These are phyloP conservation scores for Copidosoma aretas DNA, from an alignment of 2,888 invertebrate genomes.

Conservation along the genomic window DNA sequence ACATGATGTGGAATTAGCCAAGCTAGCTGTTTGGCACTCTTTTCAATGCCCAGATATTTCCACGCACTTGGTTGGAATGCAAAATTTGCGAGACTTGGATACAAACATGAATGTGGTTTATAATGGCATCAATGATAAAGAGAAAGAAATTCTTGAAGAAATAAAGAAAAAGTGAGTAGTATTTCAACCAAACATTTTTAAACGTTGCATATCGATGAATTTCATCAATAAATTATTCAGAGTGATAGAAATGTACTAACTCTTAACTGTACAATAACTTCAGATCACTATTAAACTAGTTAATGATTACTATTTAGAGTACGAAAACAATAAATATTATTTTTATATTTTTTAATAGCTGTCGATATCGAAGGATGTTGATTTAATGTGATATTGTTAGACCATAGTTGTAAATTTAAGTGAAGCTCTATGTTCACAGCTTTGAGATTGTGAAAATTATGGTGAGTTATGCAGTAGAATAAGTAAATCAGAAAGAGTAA, in stretches of 20 bases:
- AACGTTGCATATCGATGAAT: background rate
- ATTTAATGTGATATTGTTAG: slow-evolving; percentile 47
- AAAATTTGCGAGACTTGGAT: slow-evolving; percentile 68
- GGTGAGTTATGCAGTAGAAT: slow-evolving; percentile 10
- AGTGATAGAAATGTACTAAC: background rate
- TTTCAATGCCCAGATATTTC: slow-evolving; percentile 69
- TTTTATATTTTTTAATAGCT: slow-evolving; percentile 51
- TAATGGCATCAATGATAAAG: slow-evolving; percentile 72
- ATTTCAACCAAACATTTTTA: background rate
- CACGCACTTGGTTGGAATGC: slow-evolving; percentile 81
- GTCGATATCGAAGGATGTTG: slow-evolving; percentile 51
- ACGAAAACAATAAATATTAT: slow-evolving; percentile 23
- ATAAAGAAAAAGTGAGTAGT: slow-evolving; percentile 69
- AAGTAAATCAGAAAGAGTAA: background rate
- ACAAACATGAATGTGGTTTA: slow-evolving; percentile 71
- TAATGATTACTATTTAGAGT: slow-evolving; percentile 11
- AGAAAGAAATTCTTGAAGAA: slow-evolving; percentile 69
- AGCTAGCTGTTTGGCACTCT: slow-evolving; percentile 74
- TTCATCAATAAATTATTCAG: background rate
- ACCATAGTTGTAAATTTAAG: slow-evolving; percentile 35
- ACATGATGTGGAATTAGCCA: slow-evolving; percentile 72
- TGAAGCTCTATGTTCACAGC: slow-evolving; percentile 28
- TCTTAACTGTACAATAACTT: background rate
- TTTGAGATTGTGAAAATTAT: slow-evolving; percentile 36
- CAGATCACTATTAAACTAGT: background rate